Base-by-base conservation (phyloP, 2,797 vertebrate genomes). In the Fringilla coelebs region DNA sequence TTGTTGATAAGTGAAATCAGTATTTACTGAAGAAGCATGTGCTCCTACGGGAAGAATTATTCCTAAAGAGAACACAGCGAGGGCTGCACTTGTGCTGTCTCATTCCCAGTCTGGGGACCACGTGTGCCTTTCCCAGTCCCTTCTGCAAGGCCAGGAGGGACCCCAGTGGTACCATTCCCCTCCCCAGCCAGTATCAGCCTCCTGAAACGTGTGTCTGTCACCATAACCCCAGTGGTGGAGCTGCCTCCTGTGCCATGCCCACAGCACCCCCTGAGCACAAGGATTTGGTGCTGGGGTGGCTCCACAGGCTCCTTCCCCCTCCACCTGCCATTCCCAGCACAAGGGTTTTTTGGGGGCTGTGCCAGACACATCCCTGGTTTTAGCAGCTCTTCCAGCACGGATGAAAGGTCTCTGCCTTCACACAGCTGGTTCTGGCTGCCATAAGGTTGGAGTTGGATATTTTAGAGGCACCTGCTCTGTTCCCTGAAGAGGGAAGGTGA, bases 11-110 rank as follows among this genome's bases (percentile, higher is more conserved):
- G 55, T 65, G 43, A 78, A 93, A 74, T 82, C 58, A 40, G 78
- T 79, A 38, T 91, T 97, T 94, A 54, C 88, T 32, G 2, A 34
- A 65, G 48, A 71, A 81, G 49, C 83, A 77, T 13, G 9, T 93
- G 91, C 83, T 86, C 8, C 1, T 58, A 61, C 2, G 6, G 89
- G 85, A 86, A 93, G 73, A 76, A 48, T 88, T 68, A 10, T 16
- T 88, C 62, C 52, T 70, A 11, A 29, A 0, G 13, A 46, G 87
- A 72, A 14, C 4, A 1, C 62, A 41, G 62, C 1, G 0, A 84
- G 79, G 66, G 70, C 74, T 58, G 4, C 21, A 2, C 43, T 88
- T 17, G 22, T 92, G 49, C 89, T 6, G 29, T 40, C 74, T 75
- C 7, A 1, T 76, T 94, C 55, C 55, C 55, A 34, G 15, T 8